Conservation (phyloP, 2,113 vertebrate species). For the Anarrhichthys ocellatus region DNA sequence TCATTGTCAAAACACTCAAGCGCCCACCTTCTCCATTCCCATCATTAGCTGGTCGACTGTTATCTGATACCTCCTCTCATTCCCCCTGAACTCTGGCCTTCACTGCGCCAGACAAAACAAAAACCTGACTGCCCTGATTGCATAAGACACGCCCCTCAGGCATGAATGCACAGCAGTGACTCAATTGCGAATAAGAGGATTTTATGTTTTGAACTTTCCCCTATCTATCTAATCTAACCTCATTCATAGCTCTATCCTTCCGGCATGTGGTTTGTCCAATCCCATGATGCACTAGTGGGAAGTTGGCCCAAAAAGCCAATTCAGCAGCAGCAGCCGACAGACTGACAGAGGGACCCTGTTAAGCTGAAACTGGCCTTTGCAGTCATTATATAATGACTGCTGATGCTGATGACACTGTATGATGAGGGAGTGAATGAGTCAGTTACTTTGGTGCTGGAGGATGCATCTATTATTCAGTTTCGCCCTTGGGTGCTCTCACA, state of each 20-base stretch:
- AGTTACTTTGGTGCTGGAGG: slow-evolving; percentile 51
- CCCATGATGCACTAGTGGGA: slow-evolving; percentile 17
- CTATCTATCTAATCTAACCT: slow-evolving; percentile 33
- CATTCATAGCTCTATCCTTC: slow-evolving; percentile 26
- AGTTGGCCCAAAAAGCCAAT: slow-evolving; percentile 40
- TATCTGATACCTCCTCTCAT: slow-evolving; percentile 28
- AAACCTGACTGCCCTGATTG: slow-evolving; percentile 51
- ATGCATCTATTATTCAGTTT: slow-evolving; percentile 74
- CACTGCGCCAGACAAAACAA: slow-evolving; percentile 55
- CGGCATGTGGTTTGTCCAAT: slow-evolving; percentile 16
- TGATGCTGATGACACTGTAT: slow-evolving; percentile 45
- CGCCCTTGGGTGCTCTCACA: slow-evolving; percentile 35
- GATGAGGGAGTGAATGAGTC: slow-evolving; percentile 55
- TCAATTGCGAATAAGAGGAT: slow-evolving; percentile 51
- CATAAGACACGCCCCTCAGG: slow-evolving; percentile 44
- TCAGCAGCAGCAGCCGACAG: slow-evolving; percentile 23
- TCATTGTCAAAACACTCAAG: slow-evolving; percentile 3
- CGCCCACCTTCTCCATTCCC: slow-evolving; percentile 41
- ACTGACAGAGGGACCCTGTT: slow-evolving; percentile 22
- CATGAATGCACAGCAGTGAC: slow-evolving; percentile 34
- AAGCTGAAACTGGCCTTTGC: slow-evolving; percentile 49
- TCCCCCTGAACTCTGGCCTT: slow-evolving; percentile 58
- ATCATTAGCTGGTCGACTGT: slow-evolving; percentile 31
- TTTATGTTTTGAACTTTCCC: slow-evolving; percentile 48
- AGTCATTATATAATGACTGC: slow-evolving; percentile 70